phyloP scores from a whole-genome alignment of 2,888 invertebrate genomes.

The Macaria notata region DNA sequence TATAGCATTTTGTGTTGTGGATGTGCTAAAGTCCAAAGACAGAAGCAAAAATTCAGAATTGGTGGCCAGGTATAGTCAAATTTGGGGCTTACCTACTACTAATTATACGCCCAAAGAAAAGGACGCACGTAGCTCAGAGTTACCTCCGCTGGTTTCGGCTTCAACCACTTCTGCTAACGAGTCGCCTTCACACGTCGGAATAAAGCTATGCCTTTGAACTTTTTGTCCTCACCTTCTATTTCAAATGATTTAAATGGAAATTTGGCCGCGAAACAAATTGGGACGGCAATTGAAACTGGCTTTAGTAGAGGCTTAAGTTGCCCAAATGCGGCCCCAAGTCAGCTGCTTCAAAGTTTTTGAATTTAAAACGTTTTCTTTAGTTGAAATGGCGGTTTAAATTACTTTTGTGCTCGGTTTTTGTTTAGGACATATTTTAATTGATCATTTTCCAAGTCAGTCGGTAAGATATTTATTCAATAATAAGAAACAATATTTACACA shows the following conservation, averaged over 20 bases:
- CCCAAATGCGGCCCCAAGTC: constrained; percentile 29
- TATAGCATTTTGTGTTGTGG: too few relatives aligned
- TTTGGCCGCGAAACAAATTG: constrained; percentile 40
- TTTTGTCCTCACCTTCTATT: constrained; percentile 39
- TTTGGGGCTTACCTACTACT: too few relatives aligned
- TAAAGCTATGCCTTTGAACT: constrained; percentile 50
- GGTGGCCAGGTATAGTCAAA: too few relatives aligned
- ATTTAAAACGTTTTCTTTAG: constrained; percentile 35
- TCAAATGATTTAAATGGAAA: constrained; percentile 36
- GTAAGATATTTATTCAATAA: background rate
- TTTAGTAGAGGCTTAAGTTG: constrained; percentile 26
- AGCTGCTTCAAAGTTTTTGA: constrained; percentile 35
- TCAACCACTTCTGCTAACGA: constrained; percentile 21
- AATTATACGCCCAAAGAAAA: too few relatives aligned
- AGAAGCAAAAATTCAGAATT: too few relatives aligned
- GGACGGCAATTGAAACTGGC: constrained; percentile 39
- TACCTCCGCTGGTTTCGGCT: constrained; percentile 32
- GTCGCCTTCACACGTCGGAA: constrained; percentile 60
- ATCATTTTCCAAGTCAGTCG: constrained; percentile 37
- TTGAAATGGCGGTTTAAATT: constrained; percentile 26
- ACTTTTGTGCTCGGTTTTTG: constrained; percentile 30
- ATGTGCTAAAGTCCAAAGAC: too few relatives aligned
- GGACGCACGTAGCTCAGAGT: too few relatives aligned
- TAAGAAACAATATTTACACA: too few relatives aligned
- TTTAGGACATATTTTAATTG: constrained; percentile 38